A percentile compares a stretch with the other conserved stretches of the same genome.
Evolutionary conservation across 2,113 vertebrate species (phyloP).

Genomic region (Antigone vipio): DNA sequence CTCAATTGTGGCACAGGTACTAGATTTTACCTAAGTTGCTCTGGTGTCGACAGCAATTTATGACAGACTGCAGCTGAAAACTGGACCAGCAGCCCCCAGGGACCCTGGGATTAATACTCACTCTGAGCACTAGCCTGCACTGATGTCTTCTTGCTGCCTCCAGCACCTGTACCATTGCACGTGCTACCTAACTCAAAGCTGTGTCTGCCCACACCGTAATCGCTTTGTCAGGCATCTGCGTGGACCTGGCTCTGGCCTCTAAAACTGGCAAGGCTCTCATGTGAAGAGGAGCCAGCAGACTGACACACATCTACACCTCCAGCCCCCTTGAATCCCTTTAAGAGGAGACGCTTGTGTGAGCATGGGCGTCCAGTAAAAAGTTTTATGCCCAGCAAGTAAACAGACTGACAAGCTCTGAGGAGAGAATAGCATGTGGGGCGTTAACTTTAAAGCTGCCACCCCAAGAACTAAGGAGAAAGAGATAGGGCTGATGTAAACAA

Average conservation of each 20-base stretch:
- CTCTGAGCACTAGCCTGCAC: neutral
- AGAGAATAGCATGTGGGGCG: neutral
- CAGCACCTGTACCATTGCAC: neutral
- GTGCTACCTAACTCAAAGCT: neutral
- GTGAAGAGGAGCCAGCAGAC: neutral
- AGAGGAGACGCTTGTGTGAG: neutral
- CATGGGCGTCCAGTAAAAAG: neutral
- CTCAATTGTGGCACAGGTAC: constrained; percentile 1
- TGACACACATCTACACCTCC: neutral
- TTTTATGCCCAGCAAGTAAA: neutral
- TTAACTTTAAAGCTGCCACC: neutral
- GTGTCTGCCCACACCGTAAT: neutral
- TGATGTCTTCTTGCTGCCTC: neutral
- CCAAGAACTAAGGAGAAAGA: neutral
- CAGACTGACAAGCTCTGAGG: neutral
- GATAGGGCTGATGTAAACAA: neutral
- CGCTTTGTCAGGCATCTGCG: neutral
- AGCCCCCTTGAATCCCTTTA: neutral
- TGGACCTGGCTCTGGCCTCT: neutral
- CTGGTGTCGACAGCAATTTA: constrained; percentile 40
- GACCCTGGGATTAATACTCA: neutral
- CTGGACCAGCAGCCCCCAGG: neutral
- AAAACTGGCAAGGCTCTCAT: neutral
- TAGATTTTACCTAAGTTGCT: constrained; percentile 20
- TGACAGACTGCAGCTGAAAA: constrained; percentile 7